Base-by-base conservation (phyloP, 2,113 vertebrate species). In the Capreolus pygargus region DNA sequence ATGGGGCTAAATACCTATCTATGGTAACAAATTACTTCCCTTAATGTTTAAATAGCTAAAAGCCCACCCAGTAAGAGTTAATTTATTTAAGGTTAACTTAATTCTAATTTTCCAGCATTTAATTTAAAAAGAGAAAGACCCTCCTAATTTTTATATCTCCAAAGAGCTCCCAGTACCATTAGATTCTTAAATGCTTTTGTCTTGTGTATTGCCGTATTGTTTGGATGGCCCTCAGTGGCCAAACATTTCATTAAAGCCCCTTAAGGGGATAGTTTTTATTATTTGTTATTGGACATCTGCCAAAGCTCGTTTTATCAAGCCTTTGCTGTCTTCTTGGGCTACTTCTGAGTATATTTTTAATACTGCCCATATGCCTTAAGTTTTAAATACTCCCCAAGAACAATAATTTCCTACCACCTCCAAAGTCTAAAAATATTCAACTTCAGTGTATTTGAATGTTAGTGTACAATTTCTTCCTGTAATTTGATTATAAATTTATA, bases 171-270 rank as follows among this genome's bases (percentile, higher is more conserved):
- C 25, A 83, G 61, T 67, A 86, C 7, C 55, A 30, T 67, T 64
- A 92, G 23, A 0, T 50, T 92, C 13, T 64, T 94, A 88, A 95
- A 94, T 88, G 43, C 43, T 84, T 96, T 96, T 95, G 33, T 83
- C 67, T 89, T 89, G 64, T 45, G 57, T 81, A 97, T 90, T 96
- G 30, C 89, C 64, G 55, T 88, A 67, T 90, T 96, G 86, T 94
- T 96, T 90, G 21, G 43, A 87, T 92, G 84, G 64, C 79, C 89
- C 43, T 96, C 67, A 7, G 92, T 97, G 95, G 9, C 89, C 84
- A 95, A 93, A 95, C 78, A 89, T 81, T 96, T 97, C 90, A 98
- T 97, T 96, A 94, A 95, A 87, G 30, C 90, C 92, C 90, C 88
- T 92, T 39, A 83, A 94, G 94, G 61, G 58, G 28, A 89, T 57